Conservation (phyloP, 2,113 vertebrate species). For the Mungos mungo region DNA sequence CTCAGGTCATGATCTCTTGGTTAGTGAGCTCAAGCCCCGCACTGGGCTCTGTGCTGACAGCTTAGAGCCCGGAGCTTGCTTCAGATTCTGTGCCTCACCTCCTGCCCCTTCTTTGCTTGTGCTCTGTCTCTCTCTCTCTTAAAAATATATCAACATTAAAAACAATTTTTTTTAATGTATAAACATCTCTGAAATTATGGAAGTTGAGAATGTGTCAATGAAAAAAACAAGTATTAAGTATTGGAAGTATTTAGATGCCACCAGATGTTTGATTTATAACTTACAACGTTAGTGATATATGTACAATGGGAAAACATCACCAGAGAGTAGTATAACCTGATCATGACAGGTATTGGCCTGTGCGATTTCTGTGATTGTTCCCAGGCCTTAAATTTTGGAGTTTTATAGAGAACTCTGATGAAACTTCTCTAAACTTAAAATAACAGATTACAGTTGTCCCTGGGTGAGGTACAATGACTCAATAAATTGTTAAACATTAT, state of each 20-base stretch:
- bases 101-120: no score
- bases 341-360: conserved; percentile 19
- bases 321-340: background rate
- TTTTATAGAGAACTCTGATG: conserved; percentile 50
- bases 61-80: no score
- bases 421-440: conserved; percentile 56
- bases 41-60: no score
- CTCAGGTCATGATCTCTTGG: no score
- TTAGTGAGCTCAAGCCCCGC: no score
- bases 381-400: conserved; percentile 39
- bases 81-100: no score
- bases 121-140: no score
- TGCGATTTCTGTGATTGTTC: conserved; percentile 9
- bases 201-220: background rate
- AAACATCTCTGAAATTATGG: conserved; percentile 26
- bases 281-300: conserved; percentile 28
- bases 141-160: no score
- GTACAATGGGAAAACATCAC: conserved; percentile 26
- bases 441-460: conserved; percentile 27
- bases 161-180: background rate
- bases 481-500: conserved; percentile 56
- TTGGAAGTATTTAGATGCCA: background rate
- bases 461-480: conserved; percentile 52
- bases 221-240: background rate
- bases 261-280: conserved; percentile 26